phyloP scores from a whole-genome alignment of 2,113 vertebrate species.

The Ceyx melanurus region DNA sequence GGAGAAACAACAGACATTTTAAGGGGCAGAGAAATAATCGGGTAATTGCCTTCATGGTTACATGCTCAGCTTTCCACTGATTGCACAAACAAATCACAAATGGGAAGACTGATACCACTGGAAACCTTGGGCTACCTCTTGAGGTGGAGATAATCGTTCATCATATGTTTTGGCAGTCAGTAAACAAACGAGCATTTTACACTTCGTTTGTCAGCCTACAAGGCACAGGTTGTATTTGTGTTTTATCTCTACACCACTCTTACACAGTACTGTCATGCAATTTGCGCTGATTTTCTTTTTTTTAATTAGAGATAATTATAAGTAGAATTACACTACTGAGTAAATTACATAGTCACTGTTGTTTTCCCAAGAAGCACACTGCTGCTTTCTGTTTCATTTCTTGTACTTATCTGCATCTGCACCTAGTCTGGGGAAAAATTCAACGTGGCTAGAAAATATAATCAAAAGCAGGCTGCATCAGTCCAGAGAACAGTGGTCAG shows the following conservation, averaged over 20 bases:
- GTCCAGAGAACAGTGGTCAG: not conserved
- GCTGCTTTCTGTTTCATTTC: constrained; percentile 2
- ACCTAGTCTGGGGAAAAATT: not conserved
- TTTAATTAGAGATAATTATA: constrained; percentile 30
- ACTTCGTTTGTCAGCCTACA: not conserved
- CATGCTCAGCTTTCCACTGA: not conserved
- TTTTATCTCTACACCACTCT: not conserved
- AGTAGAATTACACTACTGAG: constrained; percentile 2
- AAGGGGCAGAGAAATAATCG: not conserved
- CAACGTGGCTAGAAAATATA: not conserved
- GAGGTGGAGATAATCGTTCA: constrained; percentile 9
- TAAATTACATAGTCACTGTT: not conserved
- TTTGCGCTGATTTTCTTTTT: not conserved
- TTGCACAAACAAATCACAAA: constrained; percentile 1
- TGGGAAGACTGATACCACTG: not conserved
- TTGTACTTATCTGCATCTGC: not conserved
- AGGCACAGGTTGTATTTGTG: not conserved
- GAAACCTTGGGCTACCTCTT: not conserved
- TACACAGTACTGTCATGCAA: not conserved
- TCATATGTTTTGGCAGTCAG: not conserved
- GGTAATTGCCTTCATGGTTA: not conserved
- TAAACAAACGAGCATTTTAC: constrained; percentile 35
- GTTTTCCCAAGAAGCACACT: not conserved
- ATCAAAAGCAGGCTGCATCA: not conserved
- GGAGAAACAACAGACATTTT: not conserved